Evolutionary conservation across 2,797 vertebrate species (phyloP), one percentile per base, ranked within the genome.

Genomic region (Australoheros facetus): DNA sequence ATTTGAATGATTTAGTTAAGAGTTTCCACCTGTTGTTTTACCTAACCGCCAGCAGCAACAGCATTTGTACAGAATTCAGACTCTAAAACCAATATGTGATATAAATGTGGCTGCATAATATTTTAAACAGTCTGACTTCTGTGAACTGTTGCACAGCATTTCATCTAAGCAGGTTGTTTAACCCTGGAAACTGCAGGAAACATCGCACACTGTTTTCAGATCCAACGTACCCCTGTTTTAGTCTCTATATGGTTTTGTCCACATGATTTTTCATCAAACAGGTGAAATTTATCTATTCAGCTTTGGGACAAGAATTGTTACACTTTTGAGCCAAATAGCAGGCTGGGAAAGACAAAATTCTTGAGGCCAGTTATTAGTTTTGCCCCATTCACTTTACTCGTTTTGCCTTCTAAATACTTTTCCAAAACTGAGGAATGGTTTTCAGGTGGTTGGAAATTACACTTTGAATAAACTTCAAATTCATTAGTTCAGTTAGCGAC

Each of bases 191-290:
- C 42, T 13, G 42, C 62, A 66, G 62, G 5, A 2, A 66, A 19
- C 42, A 7, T 0, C 19, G 17, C 5, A 19, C 62, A 0, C 42
- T 28, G 23, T 16, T 66, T 48, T 19, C 45, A 66, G 9, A 6
- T 4, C 17, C 39, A 45, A 8, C 45, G 23, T 12, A 7, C 45
- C 16, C 42, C 12, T 45, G 0, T 66, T 66, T 66, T 26, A 66
- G 0, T 26, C 26, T 26, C 4, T 6, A 5, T 1, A 0, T 64
- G 60, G 2, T 17, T 17, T 66, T 66, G 39, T 28, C 1, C 39
- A 28, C 0, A 0, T 45, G 45, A 5, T 19, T 19, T 66, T 1
- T 13, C 39, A 12, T 12, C 39, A 13, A 42, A 42, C 12, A 42
- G 39, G 12, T 12, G 11, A 42, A 42, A 42, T 42, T 42, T 42